Base-by-base conservation (phyloP, 2,888 invertebrate genomes). In the Diplazon laetatorius region DNA sequence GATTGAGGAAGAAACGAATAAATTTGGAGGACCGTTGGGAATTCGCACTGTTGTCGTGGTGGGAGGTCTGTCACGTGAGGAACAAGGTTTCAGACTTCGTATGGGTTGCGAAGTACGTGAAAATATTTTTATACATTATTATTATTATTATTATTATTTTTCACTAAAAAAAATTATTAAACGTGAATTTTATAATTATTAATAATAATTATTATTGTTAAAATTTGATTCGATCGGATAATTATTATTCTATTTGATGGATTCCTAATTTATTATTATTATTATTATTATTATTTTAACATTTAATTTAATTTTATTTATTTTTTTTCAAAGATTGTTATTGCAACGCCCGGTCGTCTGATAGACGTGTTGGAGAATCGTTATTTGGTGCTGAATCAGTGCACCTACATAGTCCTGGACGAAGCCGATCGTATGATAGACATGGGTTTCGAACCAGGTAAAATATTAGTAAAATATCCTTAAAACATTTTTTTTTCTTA, bases 401-500 rank as follows among this genome's bases (percentile, higher is more conserved):
- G 99, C 91, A 99, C 99, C 0, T 99, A 99, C 90, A 98, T 99
- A 77, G 99, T 97, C 3, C 93, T 97, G 66, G 97, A 97, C 87
- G 97, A 98, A 93, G 99, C 99, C 37, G 99, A 99, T 93, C 95
- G 99, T 89, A 99, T 99, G 99, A 98, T 99, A 91, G 99, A 99
- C 93, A 99, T 99, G 97, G 99, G 99, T 90, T 99, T 99, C 90
- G 99, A 99, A 91, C 97, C 98, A 48, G 91, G 91, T 91, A n/a
- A n/a, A n/a, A n/a, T n/a, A n/a, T n/a, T n/a, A n/a, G n/a, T n/a
- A n/a, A n/a, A n/a, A n/a, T n/a, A n/a, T n/a, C 84, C 66, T 25
- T 30, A 25, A n/a, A 35, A 35, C 14, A 69, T 59, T 78, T 50
- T 70, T 57, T 80, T 30, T 30, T 30, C 6, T 30, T 30, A 30